These are phyloP conservation scores for Digitonthophagus gazella DNA, from an alignment of 2,888 invertebrate genomes.

Conservation along the genomic window DNA sequence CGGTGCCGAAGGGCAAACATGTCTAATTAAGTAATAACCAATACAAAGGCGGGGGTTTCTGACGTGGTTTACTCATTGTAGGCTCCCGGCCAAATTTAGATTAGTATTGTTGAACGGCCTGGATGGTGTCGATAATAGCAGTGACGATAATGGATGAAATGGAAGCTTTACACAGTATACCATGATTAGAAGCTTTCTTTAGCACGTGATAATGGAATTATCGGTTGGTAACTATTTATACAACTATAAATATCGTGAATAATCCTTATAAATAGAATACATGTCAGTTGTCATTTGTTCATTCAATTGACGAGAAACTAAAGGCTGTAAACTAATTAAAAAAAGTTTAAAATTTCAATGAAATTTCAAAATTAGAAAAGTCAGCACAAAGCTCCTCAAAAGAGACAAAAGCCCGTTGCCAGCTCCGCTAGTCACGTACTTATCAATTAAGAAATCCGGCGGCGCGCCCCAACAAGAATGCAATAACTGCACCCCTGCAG, in stretches of 20 bases:
- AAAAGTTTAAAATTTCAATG: too few species aligned
- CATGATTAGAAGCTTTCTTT: background rate
- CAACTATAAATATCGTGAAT: background rate
- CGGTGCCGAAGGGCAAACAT: conserved; percentile 2
- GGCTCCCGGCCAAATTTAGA: background rate
- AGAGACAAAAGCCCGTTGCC: conserved; percentile 2
- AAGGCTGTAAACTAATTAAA: too few species aligned
- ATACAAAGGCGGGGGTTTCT: background rate
- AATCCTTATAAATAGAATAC: too few species aligned
- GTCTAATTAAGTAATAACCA: conserved; percentile 7
- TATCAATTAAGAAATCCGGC: conserved; percentile 46
- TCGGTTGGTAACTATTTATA: background rate
- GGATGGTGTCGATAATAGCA: too few species aligned
- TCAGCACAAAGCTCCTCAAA: background rate
- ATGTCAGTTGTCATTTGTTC: too few species aligned
- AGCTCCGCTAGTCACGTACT: conserved; percentile 42
- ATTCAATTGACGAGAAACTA: too few species aligned
- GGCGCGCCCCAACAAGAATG: conserved; percentile 37
- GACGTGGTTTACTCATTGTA: background rate
- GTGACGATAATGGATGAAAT: background rate
- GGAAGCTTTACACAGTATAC: background rate
- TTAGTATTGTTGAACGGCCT: background rate
- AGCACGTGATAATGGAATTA: background rate
- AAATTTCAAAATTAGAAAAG: background rate
- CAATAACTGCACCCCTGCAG: conserved; percentile 44